Percentiles rank a stretch among this genome's conserved stretches.
These are phyloP conservation scores for Alectura lathami DNA, from an alignment of 2,113 vertebrate genomes.

Conservation along the genomic window DNA sequence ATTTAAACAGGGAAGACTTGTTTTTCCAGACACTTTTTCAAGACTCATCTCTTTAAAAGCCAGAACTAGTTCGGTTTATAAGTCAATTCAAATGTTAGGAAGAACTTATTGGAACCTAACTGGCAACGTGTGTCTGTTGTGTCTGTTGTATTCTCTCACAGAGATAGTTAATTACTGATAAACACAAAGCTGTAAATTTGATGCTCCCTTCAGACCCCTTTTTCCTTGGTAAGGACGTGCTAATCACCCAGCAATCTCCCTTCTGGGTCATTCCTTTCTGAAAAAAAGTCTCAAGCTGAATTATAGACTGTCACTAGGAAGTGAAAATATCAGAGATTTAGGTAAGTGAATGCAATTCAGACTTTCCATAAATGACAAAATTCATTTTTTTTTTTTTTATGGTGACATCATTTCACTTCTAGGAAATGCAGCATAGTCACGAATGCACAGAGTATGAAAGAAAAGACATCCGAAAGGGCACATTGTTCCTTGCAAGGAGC, in stretches of 20 bases:
- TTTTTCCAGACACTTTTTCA: conserved; percentile 72
- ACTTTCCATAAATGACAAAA: neutral
- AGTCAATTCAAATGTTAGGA: conserved; percentile 22
- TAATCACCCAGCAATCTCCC: neutral
- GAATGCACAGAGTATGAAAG: neutral
- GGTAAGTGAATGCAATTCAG: neutral
- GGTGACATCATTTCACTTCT: neutral
- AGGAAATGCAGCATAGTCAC: neutral
- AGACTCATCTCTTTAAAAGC: conserved; percentile 69
- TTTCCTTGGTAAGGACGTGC: neutral
- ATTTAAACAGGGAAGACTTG: conserved; percentile 71
- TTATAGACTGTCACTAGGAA: neutral
- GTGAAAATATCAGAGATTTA: neutral
- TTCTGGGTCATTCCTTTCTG: neutral
- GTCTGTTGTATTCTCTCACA: neutral
- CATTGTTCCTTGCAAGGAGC: conserved; percentile 2
- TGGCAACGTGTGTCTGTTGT: neutral
- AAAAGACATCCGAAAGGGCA: neutral
- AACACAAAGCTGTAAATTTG: neutral
- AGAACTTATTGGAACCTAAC: neutral
- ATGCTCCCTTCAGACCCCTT: neutral
- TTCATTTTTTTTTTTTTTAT: rapidly evolving
- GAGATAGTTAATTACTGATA: neutral
- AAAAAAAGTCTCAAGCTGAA: neutral
- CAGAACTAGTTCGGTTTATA: conserved; percentile 65